Conservation (phyloP, 2,113 vertebrate genomes). For the Cochlearius cochlearius region DNA sequence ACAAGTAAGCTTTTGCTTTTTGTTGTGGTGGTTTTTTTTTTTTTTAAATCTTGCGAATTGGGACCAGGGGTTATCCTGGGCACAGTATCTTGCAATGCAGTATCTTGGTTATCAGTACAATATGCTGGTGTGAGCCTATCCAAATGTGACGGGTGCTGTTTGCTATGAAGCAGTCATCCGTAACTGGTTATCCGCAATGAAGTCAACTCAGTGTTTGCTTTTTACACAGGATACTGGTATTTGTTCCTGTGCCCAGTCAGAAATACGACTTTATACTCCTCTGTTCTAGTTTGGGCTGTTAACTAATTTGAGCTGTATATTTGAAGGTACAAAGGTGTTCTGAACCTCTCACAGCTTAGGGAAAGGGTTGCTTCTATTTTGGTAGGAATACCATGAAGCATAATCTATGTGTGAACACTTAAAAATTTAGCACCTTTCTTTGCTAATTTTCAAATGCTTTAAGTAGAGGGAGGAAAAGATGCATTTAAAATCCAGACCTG, state of each 20-base stretch:
- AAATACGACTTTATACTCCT: rapidly evolving
- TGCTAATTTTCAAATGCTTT: neutral
- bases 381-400: neutral
- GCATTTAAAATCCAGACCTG: neutral
- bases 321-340: neutral
- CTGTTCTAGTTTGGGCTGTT: neutral
- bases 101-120: neutral
- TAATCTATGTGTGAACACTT: neutral
- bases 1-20: constrained; percentile 76
- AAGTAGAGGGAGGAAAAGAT: neutral
- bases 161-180: neutral
- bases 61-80: neutral
- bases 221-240: neutral
- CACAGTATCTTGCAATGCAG: neutral
- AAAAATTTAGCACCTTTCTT: neutral
- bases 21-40: neutral
- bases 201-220: neutral
- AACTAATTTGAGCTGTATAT: neutral
- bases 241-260: neutral
- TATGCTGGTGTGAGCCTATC: neutral
- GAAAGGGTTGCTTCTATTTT: neutral
- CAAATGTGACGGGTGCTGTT: neutral
- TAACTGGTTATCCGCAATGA: neutral
- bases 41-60: neutral
- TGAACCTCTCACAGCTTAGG: neutral